Base-by-base conservation (phyloP, 2,888 invertebrate genomes). In the Imbricaverruca yamaguchii region DNA sequence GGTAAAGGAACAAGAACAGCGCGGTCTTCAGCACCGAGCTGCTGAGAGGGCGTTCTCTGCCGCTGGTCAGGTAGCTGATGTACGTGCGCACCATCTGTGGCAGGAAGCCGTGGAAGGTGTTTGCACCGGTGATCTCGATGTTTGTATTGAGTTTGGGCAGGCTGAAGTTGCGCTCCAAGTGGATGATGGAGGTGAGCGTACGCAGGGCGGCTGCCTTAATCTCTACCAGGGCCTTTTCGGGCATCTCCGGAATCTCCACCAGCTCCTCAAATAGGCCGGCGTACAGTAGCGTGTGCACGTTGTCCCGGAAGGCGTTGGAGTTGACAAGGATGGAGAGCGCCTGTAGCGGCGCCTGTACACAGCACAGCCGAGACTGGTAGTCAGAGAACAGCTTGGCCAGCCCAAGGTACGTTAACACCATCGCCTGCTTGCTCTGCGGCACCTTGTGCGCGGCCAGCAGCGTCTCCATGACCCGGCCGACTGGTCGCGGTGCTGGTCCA, bases 101-200 rank as follows among this genome's bases (percentile, higher is more conserved):
- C 83, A 95, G 88, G 87, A 94, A 95, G 78, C 95, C 95, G 86
- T 95, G 95, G 87, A 95, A 96, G 61, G 93, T 92, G 83, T 92
- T 91, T 21, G 95, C 94, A 80, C 94, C 94, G 4, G 95, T 95
- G 23, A 93, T 93, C 86, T 95, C 94, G 83, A 95, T 94, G 83
- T 96, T 94, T 87, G 92, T 93, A 85, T 87, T 88, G 80, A 90
- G 85, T 84, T 92, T 92, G 83, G 92, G 92, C 86, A 92, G 91
- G 87, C 92, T 91, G 83, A 92, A 93, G 89, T 93, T 94, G 84
- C 94, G 90, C 87, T 95, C 95, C 85, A 95, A 89, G 87, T 95
- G 94, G 84, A 95, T 93, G 85, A 95, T 94, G 81, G 95, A 94
- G 80, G 95, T 95, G 57, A 95, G 88, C 12, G 95, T 94, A 84